These are phyloP conservation scores for Muscicapa adusta DNA, from an alignment of 2,113 vertebrate species.

Conservation along the genomic window DNA sequence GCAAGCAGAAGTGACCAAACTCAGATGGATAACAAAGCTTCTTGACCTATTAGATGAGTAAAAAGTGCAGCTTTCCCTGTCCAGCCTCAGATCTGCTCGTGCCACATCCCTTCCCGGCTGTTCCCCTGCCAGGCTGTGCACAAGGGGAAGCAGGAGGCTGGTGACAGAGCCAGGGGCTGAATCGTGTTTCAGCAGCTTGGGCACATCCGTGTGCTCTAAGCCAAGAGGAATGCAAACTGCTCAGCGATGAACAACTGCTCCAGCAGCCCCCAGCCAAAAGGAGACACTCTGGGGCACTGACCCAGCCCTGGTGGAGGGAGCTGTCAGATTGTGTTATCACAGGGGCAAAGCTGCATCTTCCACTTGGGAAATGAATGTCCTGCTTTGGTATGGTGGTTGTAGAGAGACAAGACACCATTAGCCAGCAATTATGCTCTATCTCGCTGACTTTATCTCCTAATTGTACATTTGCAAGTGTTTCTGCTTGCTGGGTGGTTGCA, in stretches of 20 bases:
- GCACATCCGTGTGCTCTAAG: background rate
- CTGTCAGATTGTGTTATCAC: background rate
- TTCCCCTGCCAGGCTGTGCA: background rate
- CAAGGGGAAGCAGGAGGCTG: background rate
- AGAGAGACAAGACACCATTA: constrained; percentile 16
- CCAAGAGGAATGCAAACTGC: background rate
- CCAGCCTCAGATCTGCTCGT: background rate
- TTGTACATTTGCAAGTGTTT: background rate
- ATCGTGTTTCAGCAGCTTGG: constrained; percentile 2
- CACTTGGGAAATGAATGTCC: background rate
- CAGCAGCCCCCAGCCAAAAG: background rate
- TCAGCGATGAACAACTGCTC: constrained; percentile 8
- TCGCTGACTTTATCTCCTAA: constrained; percentile 12
- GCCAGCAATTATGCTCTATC: constrained; percentile 15
- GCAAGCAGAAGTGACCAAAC: background rate
- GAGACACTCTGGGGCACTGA: background rate
- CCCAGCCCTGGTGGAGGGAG: background rate
- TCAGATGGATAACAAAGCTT: background rate
- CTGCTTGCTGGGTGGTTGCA: background rate
- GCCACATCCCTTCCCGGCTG: background rate
- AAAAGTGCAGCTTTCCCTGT: background rate
- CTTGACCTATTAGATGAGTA: background rate
- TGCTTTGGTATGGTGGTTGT: background rate
- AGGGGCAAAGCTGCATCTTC: constrained; percentile 22
- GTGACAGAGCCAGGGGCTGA: background rate